These are phyloP conservation scores for Acomys russatus DNA, from an alignment of 2,797 vertebrate genomes.

Conservation along the genomic window DNA sequence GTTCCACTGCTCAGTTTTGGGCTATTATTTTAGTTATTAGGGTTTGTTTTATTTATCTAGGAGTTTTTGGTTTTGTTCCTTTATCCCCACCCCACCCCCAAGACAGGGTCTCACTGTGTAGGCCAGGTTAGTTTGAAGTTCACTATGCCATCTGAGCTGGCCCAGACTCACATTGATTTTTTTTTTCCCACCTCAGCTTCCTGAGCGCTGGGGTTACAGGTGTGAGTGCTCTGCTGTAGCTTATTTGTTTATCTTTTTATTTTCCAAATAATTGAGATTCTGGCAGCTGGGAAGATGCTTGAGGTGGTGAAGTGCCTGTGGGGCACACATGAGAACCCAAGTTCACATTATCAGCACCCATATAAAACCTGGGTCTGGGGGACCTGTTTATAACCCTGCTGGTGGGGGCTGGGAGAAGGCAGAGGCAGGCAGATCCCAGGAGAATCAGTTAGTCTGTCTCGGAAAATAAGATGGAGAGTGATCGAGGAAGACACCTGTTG, in stretches of 20 bases:
- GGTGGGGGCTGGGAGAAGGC: not conserved
- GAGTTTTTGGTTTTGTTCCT: not conserved
- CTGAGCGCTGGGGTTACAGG: not conserved
- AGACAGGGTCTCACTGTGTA: not conserved
- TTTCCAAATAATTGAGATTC: not conserved
- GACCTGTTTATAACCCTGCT: not conserved
- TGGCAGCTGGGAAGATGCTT: not conserved
- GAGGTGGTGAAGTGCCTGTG: too few relatives aligned
- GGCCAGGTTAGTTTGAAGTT: not conserved
- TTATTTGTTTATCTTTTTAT: not conserved
- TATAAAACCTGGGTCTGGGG: too few relatives aligned
- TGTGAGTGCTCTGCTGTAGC: not conserved
- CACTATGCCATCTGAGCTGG: not conserved
- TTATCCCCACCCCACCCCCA: too few relatives aligned
- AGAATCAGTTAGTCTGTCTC: not conserved
- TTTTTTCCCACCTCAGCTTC: not conserved
- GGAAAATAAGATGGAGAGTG: not conserved
- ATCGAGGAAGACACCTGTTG: not conserved
- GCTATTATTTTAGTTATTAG: conserved; percentile 44
- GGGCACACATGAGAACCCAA: not conserved
- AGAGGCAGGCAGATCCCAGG: not conserved
- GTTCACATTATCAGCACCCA: not conserved
- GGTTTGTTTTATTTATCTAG: conserved; percentile 12
- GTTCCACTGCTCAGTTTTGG: conserved; percentile 18
- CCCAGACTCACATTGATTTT: not conserved